These are phyloP conservation scores for Ctena decussata DNA, from an alignment of 2,888 invertebrate genomes.

Conservation along the genomic window DNA sequence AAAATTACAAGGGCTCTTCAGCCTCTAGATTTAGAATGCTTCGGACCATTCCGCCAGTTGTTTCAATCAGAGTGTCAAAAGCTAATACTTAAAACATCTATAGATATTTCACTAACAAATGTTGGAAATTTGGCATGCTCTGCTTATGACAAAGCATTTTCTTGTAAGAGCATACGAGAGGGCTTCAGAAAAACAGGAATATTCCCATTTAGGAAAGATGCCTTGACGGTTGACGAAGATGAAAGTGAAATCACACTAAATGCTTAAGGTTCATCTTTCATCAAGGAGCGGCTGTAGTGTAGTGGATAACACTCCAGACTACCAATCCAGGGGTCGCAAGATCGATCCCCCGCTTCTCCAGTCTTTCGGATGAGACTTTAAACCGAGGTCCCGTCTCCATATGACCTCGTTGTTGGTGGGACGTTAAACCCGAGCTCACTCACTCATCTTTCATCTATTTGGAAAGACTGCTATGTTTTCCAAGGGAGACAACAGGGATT, in stretches of 20 bases:
- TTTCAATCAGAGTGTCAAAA: background rate
- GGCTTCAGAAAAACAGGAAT: background rate
- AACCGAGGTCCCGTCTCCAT: no score
- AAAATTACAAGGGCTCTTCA: background rate
- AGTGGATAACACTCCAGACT: no score
- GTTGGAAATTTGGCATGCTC: background rate
- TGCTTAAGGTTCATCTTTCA: no score
- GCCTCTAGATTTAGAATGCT: background rate
- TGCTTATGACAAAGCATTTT: background rate
- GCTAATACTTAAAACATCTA: background rate
- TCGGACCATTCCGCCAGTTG: background rate
- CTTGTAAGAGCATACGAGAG: background rate
- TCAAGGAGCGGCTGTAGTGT: no score
- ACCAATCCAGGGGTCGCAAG: no score
- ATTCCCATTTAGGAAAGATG: background rate
- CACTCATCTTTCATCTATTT: no score
- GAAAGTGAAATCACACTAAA: background rate
- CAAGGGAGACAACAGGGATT: no score
- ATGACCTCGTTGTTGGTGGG: no score
- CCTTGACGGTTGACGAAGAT: background rate
- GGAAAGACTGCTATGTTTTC: no score
- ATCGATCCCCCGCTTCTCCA: no score
- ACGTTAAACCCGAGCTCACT: no score
- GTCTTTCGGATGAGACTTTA: no score
- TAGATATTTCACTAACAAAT: background rate